phyloP scores from a whole-genome alignment of 1,140 invertebrate species.

The Cepaea nemoralis region DNA sequence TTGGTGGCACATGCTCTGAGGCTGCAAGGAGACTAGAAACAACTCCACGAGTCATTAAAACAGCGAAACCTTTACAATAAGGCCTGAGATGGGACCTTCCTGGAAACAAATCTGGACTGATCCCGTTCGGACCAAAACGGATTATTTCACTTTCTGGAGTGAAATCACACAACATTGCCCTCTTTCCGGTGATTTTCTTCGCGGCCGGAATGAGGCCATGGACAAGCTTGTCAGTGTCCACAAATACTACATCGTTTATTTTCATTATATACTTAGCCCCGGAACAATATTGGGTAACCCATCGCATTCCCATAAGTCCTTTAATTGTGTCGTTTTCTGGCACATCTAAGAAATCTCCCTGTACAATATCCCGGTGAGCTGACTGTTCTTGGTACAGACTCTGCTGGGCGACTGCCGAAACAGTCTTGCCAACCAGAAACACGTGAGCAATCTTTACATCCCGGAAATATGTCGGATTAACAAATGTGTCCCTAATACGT shows the following conservation, averaged over 20 bases:
- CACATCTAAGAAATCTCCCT: slow-evolving; percentile 59
- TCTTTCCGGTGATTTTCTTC: not conserved
- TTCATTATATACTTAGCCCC: slow-evolving; percentile 82
- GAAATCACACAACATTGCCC: slow-evolving; percentile 44
- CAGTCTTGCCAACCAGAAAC: slow-evolving; percentile 78
- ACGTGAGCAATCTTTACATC: slow-evolving; percentile 59
- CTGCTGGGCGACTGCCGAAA: slow-evolving; percentile 43
- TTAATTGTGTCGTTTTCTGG: slow-evolving; percentile 59
- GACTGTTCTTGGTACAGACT: slow-evolving; percentile 45
- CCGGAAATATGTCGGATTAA: not conserved
- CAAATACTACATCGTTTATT: slow-evolving; percentile 89
- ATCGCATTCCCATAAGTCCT: slow-evolving; percentile 87
- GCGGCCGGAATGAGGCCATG: slow-evolving; percentile 36
- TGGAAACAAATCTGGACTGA: slow-evolving; percentile 43
- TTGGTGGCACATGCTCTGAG: slow-evolving; percentile 65
- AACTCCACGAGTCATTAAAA: slow-evolving; percentile 45
- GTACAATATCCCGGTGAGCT: slow-evolving; percentile 55
- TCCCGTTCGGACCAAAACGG: slow-evolving; percentile 38
- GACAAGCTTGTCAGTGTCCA: slow-evolving; percentile 77
- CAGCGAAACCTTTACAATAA: slow-evolving; percentile 55
- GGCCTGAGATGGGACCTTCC: slow-evolving; percentile 44
- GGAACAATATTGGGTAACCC: slow-evolving; percentile 80
- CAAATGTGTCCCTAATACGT: slow-evolving; percentile 8
- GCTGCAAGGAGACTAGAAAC: slow-evolving; percentile 59
- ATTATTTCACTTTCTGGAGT: not conserved